Base-by-base conservation (phyloP, 2,797 vertebrate genomes). In the Tinamus major region DNA sequence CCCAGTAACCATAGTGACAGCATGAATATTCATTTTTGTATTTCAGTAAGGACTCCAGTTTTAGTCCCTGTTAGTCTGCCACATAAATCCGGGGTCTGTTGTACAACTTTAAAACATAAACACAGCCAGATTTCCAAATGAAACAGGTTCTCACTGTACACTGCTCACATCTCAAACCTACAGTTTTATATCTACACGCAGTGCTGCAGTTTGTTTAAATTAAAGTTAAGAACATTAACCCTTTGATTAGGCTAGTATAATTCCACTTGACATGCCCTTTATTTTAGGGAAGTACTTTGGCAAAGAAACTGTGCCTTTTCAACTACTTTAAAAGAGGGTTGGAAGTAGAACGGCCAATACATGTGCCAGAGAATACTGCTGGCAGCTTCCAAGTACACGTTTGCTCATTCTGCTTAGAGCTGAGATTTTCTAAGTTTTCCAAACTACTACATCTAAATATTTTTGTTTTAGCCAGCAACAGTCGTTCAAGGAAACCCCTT, bases 11-110 rank as follows among this genome's bases (percentile, higher is more conserved):
- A 89, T 46, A 62, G 92, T 58, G 91, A 94, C 85, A 82, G 29
- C 88, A 93, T 95, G 88, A 94, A 87, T 93, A 93, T 87, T 94
- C 65, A 92, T 61, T 92, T 96, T 13, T 42, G 13, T 71, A 91
- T 84, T 83, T 94, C 49, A 86, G 71, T 72, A 88, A 90, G 94
- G 87, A 55, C 79, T 85, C 87, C 53, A 80, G 77, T 19, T 91
- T 82, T 71, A 85, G 62, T 63, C 80, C 59, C 37, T 81, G 46
- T 84, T 76, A 81, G 46, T 29, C n/a, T 76, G 59, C 46, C 35
- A 58, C 37, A 78, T 35, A 90, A 86, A 81, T 51, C 26, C 48
- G 55, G 18, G 8, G 46, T 24, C 35, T 91, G 56, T 24, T 74
- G 31, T 41, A 90, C 72, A 89, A 78, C 58, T 75, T 74, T 31